Evolutionary conservation across 2,888 invertebrate species (phyloP).

Genomic region (Tachina fera): DNA sequence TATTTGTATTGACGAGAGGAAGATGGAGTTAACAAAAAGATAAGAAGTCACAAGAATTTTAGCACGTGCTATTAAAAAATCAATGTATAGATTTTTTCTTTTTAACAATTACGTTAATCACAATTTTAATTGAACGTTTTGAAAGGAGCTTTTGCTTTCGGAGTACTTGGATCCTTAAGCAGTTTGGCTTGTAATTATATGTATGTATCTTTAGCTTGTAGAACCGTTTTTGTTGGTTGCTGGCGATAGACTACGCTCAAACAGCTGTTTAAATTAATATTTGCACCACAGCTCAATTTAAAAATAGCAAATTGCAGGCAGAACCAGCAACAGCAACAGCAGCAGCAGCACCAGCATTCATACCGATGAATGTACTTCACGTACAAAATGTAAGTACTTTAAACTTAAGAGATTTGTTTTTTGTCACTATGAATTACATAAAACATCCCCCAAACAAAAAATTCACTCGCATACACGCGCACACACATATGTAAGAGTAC

Average conservation of each 20-base stretch:
- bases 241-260: conserved; percentile 57
- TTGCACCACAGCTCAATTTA: conserved; percentile 45
- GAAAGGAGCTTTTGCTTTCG: background rate
- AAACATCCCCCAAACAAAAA: conserved; percentile 46
- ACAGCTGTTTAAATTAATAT: conserved; percentile 58
- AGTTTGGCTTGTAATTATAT: conserved; percentile 6
- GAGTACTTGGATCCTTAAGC: conserved; percentile 26
- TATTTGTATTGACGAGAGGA: background rate
- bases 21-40: background rate
- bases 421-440: conserved; percentile 41
- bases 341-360: conserved; percentile 20
- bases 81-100: conserved; percentile 64
- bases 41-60: background rate
- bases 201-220: background rate
- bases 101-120: conserved; percentile 53
- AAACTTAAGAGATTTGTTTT: conserved; percentile 55
- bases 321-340: conserved; percentile 17
- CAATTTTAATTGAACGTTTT: conserved; percentile 16
- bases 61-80: conserved; percentile 52
- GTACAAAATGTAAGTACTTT: conserved; percentile 17
- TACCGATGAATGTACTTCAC: conserved; percentile 36
- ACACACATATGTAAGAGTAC: background rate
- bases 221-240: conserved; percentile 47
- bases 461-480: background rate
- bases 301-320: conserved; percentile 46